Conservation (phyloP, 92 coral and sea anemone species). For the Porites rus region DNA sequence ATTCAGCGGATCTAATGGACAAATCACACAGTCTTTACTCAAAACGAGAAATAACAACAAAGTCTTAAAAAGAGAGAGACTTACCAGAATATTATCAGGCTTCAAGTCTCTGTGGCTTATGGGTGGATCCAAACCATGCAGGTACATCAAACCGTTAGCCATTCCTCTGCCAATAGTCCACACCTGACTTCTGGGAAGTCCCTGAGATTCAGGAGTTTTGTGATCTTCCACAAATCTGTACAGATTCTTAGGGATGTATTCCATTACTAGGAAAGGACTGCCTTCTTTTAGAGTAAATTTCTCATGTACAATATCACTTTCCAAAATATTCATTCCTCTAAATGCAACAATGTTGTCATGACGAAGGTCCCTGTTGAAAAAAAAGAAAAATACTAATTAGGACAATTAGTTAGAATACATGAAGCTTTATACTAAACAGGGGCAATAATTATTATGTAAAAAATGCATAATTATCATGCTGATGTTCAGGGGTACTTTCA, state of each 20-base stretch:
- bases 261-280: constrained; percentile 93
- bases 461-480: no score
- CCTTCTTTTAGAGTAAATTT: constrained; percentile 64
- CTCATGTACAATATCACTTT: constrained; percentile 39
- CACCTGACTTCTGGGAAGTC: constrained; percentile 91
- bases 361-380: constrained; percentile 76
- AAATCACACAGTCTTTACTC: no score
- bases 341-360: constrained; percentile 99
- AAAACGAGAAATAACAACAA: no score
- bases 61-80: background rate
- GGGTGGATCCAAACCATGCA: constrained; percentile 82
- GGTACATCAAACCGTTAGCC: constrained; percentile 91
- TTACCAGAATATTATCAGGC: constrained; percentile 96
- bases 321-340: constrained; percentile 89
- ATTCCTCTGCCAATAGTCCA: constrained; percentile 91
- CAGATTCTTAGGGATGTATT: constrained; percentile 89
- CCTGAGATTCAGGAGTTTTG: constrained; percentile 87
- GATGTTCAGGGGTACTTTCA: no score
- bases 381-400: background rate
- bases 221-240: constrained; percentile 85
- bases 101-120: constrained; percentile 94
- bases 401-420: background rate
- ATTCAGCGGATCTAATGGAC: no score
- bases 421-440: background rate
- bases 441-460: no score